A percentile compares a stretch with the other conserved stretches of the same genome.
phyloP scores from a whole-genome alignment of 2,113 vertebrate genomes.

The Anolis sagrei region DNA sequence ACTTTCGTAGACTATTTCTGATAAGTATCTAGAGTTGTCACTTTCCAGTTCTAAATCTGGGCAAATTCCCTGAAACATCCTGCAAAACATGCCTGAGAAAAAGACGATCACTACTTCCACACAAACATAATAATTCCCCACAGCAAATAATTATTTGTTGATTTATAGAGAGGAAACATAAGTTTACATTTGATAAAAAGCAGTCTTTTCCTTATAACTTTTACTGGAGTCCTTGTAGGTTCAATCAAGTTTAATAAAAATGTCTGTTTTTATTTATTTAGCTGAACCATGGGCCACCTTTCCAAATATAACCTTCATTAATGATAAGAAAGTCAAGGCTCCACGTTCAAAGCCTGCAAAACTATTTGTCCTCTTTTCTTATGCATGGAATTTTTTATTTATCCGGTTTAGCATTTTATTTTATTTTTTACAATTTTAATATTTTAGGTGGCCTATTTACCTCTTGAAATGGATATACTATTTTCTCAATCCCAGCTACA shows the following conservation, averaged over 20 bases:
- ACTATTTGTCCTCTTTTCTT: not conserved
- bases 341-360: not conserved
- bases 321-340: not conserved
- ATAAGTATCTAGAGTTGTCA: not conserved
- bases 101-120: not conserved
- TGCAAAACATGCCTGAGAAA: not conserved
- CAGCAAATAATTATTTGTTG: not conserved
- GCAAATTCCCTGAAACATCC: not conserved
- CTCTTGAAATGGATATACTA: not conserved
- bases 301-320: no score
- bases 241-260: slow-evolving; percentile 3
- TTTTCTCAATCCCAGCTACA: not conserved
- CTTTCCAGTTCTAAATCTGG: not conserved
- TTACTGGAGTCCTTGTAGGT: not conserved
- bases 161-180: not conserved
- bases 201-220: not conserved
- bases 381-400: not conserved
- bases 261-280: not conserved
- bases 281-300: not conserved
- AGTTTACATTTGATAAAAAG: no score
- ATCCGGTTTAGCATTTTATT: not conserved
- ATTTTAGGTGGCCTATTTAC: not conserved
- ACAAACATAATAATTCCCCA: not conserved
- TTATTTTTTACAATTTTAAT: not conserved
- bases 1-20: not conserved